Conservation (phyloP, 2,797 vertebrate genomes). For the Loris lydekkerianus region DNA sequence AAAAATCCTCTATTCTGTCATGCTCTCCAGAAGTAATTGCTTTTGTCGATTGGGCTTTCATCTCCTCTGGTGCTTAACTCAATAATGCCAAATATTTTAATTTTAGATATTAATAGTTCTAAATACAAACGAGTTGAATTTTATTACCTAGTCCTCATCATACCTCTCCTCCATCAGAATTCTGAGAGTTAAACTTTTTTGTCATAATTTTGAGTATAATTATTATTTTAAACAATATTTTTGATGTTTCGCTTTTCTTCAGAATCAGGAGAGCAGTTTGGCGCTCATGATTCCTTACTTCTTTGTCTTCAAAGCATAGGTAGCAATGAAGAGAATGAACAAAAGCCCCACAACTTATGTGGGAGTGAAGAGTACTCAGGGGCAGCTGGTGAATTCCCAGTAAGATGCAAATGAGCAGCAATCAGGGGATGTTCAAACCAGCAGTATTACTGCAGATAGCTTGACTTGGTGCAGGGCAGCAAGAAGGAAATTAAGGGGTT, state of each 20-base stretch:
- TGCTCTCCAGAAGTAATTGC: background rate
- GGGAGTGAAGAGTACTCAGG: background rate
- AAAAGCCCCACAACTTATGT: background rate
- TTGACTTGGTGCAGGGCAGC: background rate
- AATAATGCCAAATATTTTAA: background rate
- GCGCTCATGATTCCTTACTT: background rate
- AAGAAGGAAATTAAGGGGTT: background rate
- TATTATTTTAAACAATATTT: background rate
- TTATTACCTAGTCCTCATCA: background rate
- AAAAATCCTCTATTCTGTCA: background rate
- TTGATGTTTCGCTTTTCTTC: background rate
- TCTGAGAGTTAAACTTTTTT: background rate
- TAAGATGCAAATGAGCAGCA: background rate
- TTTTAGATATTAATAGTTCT: background rate
- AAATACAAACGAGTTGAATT: constrained; percentile 3
- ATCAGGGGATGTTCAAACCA: background rate
- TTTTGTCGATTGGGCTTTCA: background rate
- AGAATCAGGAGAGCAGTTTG: background rate
- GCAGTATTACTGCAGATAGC: background rate
- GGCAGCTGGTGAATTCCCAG: background rate
- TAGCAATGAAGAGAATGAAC: background rate
- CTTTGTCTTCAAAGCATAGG: background rate
- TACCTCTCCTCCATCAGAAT: background rate
- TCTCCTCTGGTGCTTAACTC: background rate
- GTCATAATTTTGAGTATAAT: background rate